These are phyloP conservation scores for Tromatobia lineatoria DNA, from an alignment of 2,888 invertebrate species.

Conservation along the genomic window DNA sequence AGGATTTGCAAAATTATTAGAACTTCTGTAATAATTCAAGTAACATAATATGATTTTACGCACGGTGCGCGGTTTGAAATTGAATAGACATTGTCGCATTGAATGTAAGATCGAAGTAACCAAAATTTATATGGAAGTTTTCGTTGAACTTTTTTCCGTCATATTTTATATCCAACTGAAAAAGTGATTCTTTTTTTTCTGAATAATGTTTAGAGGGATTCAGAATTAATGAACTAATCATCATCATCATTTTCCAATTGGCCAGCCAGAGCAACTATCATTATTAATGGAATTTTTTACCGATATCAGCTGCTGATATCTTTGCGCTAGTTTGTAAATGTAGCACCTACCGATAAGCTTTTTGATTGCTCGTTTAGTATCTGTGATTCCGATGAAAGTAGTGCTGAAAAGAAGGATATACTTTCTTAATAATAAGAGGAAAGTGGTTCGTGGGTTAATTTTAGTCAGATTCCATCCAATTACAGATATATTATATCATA, in stretches of 20 bases:
- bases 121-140: too few relatives aligned
- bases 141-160: not conserved
- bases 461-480: constrained; percentile 83
- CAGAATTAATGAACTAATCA: too few relatives aligned
- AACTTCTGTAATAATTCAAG: too few relatives aligned
- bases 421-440: constrained; percentile 25
- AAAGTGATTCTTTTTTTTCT: too few relatives aligned
- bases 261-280: too few relatives aligned
- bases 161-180: not conserved
- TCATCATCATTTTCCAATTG: too few relatives aligned
- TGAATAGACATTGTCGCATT: too few relatives aligned
- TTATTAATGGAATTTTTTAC: not conserved
- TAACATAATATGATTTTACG: too few relatives aligned
- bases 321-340: not conserved
- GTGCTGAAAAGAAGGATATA: not conserved
- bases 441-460: constrained; percentile 49
- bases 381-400: not conserved
- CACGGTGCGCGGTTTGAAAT: too few relatives aligned
- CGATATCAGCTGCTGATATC: not conserved
- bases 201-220: too few relatives aligned
- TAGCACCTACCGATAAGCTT: not conserved
- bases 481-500: constrained; percentile 85
- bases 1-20: too few relatives aligned
- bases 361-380: not conserved
- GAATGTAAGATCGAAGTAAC: too few relatives aligned